These are phyloP conservation scores for Cryptomyrus ogoouensis DNA, from an alignment of 2,113 vertebrate genomes.

Conservation along the genomic window DNA sequence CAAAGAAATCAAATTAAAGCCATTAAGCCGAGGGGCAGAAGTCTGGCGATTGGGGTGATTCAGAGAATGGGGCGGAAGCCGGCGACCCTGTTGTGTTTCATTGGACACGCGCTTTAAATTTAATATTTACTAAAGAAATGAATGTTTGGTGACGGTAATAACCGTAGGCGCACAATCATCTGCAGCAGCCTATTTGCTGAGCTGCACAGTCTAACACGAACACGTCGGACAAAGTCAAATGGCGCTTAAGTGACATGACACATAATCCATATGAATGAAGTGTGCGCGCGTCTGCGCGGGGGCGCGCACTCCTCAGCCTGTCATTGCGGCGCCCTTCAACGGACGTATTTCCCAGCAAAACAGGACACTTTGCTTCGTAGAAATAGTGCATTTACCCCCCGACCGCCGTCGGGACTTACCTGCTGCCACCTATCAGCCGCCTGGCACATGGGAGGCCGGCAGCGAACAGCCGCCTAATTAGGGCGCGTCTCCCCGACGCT, in stretches of 20 bases:
- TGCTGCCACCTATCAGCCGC: constrained; percentile 26
- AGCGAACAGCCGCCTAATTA: constrained; percentile 33
- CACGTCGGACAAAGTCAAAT: background rate
- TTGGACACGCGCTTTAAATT: constrained; percentile 1
- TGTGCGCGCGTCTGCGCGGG: background rate
- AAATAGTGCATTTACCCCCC: constrained; percentile 10
- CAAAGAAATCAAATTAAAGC: background rate
- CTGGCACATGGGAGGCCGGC: constrained; percentile 23
- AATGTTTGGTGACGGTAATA: constrained; percentile 2
- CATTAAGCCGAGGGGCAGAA: background rate
- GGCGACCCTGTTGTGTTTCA: background rate
- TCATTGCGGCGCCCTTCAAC: constrained; percentile 9
- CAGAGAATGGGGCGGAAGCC: background rate
- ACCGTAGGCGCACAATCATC: background rate
- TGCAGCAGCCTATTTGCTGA: background rate
- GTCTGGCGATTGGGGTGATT: background rate
- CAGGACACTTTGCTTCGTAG: constrained; percentile 20
- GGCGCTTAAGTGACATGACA: background rate
- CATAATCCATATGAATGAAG: background rate
- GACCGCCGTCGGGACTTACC: constrained; percentile 27
- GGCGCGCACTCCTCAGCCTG: background rate
- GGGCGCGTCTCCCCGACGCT: constrained; percentile 27
- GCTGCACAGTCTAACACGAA: background rate
- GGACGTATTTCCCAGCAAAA: constrained; percentile 17
- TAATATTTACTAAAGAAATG: background rate